Evolutionary conservation across 2,113 vertebrate genomes (phyloP).

Genomic region (Melanerpes formicivorus): DNA sequence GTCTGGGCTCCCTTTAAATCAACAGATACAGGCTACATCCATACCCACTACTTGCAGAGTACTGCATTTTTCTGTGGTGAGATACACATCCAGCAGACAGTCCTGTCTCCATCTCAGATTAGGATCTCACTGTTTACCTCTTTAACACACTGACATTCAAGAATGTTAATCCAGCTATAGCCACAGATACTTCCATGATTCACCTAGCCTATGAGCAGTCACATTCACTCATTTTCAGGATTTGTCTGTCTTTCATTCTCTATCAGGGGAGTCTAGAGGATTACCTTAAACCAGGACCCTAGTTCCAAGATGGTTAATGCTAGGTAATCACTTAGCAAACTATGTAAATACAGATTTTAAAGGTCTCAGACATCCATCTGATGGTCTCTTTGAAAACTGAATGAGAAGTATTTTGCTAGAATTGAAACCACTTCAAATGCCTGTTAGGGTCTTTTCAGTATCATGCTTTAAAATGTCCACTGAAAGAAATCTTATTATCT

Average conservation of each 20-base stretch:
- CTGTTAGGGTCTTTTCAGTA: neutral
- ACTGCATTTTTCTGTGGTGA: neutral
- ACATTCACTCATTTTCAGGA: neutral
- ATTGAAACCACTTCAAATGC: neutral
- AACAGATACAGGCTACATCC: neutral
- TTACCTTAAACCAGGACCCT: neutral
- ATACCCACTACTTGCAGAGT: neutral
- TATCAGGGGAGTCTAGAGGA: neutral
- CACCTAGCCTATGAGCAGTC: rapidly evolving
- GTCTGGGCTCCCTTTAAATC: neutral
- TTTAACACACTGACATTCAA: neutral
- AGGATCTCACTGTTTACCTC: neutral
- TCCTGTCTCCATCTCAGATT: neutral
- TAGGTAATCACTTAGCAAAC: neutral
- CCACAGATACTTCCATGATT: neutral
- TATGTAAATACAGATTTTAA: neutral
- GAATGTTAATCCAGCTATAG: neutral
- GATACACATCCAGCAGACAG: neutral
- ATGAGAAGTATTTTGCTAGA: neutral
- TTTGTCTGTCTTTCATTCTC: neutral
- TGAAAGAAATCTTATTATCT: neutral
- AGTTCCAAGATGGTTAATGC: neutral
- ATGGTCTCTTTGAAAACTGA: neutral
- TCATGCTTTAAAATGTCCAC: neutral
- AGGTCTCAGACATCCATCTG: neutral